Evolutionary conservation across 2,797 vertebrate genomes (phyloP), one percentile per base, ranked within the genome.

Genomic region (Ataeniobius toweri): DNA sequence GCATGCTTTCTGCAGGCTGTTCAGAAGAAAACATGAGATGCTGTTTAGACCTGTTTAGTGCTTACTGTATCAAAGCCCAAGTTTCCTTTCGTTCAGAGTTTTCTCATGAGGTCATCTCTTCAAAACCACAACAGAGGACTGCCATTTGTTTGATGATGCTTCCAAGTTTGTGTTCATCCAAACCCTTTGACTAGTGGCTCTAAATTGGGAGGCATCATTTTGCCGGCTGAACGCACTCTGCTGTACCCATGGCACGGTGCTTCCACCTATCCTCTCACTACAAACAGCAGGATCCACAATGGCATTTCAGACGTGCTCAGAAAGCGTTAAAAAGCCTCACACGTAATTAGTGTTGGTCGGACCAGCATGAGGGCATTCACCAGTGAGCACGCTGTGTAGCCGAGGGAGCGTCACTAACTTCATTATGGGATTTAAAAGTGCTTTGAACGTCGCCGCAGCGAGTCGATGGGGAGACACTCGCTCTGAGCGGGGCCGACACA

Each of bases 331-430:
- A 93, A 95, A 94, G 82, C 85, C 50, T 84, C 86, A 86, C 90
- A 92, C 85, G 85, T 94, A 94, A 96, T 96, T 95, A 92, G 91
- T 91, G 86, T 89, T 87, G 89, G 89, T 89, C 90, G 90, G 86
- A 92, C 81, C 89, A 89, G 91, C 92, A 84, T 94, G 91, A 87
- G 88, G 87, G 88, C 91, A 90, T 94, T 93, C 88, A 90, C 77
- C 85, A 78, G 89, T 76, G 85, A 92, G 89, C 74, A 70, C 87
- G 82, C 89, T 85, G 91, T 80, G 89, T 92, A 93, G 90, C 89
- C 93, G 93, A 67, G 83, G 88, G 89, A 91, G 90, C 94, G 78
- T 93, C 93, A 93, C 94, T 96, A 95, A 95, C 89, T 85, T 90
- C 86, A 92, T 95, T 95, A 95, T 80, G 81, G 86, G 95, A 96